Base-by-base conservation (phyloP, 2,888 invertebrate genomes). In the Hyposoter didymator region DNA sequence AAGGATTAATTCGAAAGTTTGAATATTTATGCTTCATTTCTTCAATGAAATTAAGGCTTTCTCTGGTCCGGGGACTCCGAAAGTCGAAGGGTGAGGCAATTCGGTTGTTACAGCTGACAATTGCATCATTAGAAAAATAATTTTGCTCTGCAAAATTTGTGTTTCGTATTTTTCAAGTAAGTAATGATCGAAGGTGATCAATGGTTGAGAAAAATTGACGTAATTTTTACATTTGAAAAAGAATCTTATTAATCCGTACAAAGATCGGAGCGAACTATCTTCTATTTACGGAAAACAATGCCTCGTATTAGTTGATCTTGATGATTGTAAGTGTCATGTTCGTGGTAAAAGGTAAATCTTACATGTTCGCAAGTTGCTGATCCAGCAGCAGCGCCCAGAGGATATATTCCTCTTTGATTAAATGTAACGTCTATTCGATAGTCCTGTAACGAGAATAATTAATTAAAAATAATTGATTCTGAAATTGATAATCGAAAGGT, bases 361-460 rank as follows among this genome's bases (percentile, higher is more conserved):
- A 97, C 97, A 1, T 96, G 96, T 92, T 97, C 96, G 67, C 96
- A 96, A 7, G 95, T 95, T 45, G 96, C 96, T 76, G 96, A 95
- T 89, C 95, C 95, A 0, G 96, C 95, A 92, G 97, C 97, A 6
- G 95, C 95, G 87, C 97, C 97, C 95, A 96, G 96, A 8, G 97
- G 97, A 94, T 98, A 98, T 95, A 96, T 96, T 17, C 97, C 97
- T 86, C 96, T 95, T 92, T 97, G 97, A 94, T 97, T 97, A 94
- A 97, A 96, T 62, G 97, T 97, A 43, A 97, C 97, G 73, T 97
- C 97, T 89, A 98, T 96, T 93, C 97, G 96, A 94, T 97, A 97
- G 78, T 96, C 95, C 96, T 97, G 94, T 64, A 64, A 35, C 17
- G 35, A 64, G 19, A 70, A 70, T 32, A 22, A n/a, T 55, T 19